Evolutionary conservation across 2,113 vertebrate species (phyloP), one percentile per base, ranked within the genome.

Genomic region (Nothocercus julius): DNA sequence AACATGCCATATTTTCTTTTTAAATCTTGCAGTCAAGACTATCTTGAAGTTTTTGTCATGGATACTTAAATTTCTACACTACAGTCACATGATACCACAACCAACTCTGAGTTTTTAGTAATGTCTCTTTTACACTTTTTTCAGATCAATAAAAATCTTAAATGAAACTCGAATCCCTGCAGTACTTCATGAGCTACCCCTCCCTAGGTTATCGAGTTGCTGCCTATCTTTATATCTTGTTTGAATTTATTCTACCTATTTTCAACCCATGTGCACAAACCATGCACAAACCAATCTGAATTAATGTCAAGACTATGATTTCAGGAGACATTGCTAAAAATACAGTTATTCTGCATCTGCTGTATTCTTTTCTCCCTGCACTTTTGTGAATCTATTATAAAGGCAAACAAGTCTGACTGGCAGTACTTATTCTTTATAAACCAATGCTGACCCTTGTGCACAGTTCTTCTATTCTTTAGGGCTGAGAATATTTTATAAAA

Each of bases 401-500:
- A 95, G 66, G 87, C 93, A 97, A 96, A 96, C 93, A 95, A 93
- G 85, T 76, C 88, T 94, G 93, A 95, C 92, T 95, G 92, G 93
- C 94, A 92, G 92, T 63, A 84, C 94, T 96, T 88, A 89, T 86
- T 78, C 90, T 81, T 36, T 51, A 49, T 36, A 95, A 72, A 84
- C 30, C 51, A 66, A 66, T 0, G 74, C 80, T 89, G 95, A 92
- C 0, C 1, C 77, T 86, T 4, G 15, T n/a, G 63, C 0, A 0
- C 66, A 92, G 81, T 62, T 75, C 78, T 75, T 58, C 86, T 74
- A 74, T 36, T 90, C 58, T 89, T 38, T 54, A 62, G 62, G 67
- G 74, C 77, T 34, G 47, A 72, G 69, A 85, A 92, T 22, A 85
- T 44, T 84, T 73, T 76, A 73, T 18, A 86, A 82, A 73, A 86